Base-by-base conservation (phyloP, 2,888 invertebrate genomes). In the Clusia tigrina region DNA sequence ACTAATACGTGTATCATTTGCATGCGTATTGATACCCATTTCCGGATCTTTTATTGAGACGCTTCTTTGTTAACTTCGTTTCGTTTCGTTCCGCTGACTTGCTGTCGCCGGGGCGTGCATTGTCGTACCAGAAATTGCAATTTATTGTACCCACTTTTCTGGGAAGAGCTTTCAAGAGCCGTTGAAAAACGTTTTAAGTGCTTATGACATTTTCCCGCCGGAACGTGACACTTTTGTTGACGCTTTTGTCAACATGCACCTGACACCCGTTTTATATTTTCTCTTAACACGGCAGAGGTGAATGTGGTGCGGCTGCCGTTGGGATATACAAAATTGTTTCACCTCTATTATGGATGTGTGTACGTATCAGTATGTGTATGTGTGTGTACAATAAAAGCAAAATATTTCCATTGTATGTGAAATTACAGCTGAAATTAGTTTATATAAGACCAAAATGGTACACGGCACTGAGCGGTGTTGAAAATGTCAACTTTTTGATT, bases 201-300 rank as follows among this genome's bases (percentile, higher is more conserved):
- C 54, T 60, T 54, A 54, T 48, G 57, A 57, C 57, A 24, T 26
- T 66, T 67, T 63, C 62, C 57, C 58, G 55, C 32, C 46, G 62
- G 62, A 62, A 68, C 68, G 68, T 68, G 68, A 65, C 68, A 67
- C 62, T 62, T 67, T 64, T 65, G 63, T 60, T 65, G 67, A 61
- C 52, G 58, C 23, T 59, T 54, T 25, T 15, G 26, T 17, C 25
- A 26, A 17, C 32, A 15, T 54, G n/a, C n/a, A n/a, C n/a, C n/a
- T n/a, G n/a, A n/a, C n/a, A n/a, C n/a, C n/a, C n/a, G n/a, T n/a
- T n/a, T n/a, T n/a, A n/a, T n/a, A n/a, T n/a, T n/a, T n/a, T n/a
- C n/a, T n/a, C n/a, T n/a, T n/a, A n/a, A n/a, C n/a, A n/a, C n/a
- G n/a, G n/a, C n/a, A n/a, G n/a, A n/a, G n/a, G n/a, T n/a, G n/a